Evolutionary conservation across 2,113 vertebrate species (phyloP).

Genomic region (Pomatostomus ruficeps): DNA sequence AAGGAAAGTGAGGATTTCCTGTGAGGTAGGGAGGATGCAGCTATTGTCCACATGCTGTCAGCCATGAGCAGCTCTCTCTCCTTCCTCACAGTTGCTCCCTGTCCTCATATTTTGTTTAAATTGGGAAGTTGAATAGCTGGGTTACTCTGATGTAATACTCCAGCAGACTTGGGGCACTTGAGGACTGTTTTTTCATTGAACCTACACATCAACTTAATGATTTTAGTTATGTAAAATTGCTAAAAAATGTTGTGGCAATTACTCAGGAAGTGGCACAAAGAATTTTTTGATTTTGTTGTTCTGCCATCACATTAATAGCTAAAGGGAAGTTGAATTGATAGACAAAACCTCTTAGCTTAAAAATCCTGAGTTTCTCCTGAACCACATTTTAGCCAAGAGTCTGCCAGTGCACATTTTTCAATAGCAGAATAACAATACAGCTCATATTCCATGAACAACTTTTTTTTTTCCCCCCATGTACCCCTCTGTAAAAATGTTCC

Average conservation of each 20-base stretch:
- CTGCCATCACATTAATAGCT: not conserved
- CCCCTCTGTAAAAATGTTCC: not conserved
- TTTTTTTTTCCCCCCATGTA: fast-evolving
- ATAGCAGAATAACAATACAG: not conserved
- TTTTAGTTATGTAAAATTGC: not conserved
- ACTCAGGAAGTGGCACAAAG: not conserved
- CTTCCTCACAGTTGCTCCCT: not conserved
- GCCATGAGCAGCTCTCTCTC: not conserved
- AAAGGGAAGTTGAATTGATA: not conserved
- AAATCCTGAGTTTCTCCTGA: not conserved
- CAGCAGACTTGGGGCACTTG: not conserved
- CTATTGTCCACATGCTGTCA: not conserved
- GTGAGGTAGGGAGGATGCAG: not conserved
- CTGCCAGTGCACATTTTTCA: not conserved
- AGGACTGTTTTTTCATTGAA: not conserved
- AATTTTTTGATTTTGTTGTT: not conserved
- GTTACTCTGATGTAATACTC: not conserved
- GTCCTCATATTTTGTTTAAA: not conserved
- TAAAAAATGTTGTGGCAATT: not conserved
- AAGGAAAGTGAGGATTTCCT: not conserved
- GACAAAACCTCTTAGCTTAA: not conserved
- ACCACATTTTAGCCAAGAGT: not conserved
- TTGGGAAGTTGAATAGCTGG: not conserved
- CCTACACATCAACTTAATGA: not conserved
- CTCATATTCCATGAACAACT: not conserved